Base-by-base conservation (phyloP, 2,113 vertebrate species). In the Tupaia chinensis region DNA sequence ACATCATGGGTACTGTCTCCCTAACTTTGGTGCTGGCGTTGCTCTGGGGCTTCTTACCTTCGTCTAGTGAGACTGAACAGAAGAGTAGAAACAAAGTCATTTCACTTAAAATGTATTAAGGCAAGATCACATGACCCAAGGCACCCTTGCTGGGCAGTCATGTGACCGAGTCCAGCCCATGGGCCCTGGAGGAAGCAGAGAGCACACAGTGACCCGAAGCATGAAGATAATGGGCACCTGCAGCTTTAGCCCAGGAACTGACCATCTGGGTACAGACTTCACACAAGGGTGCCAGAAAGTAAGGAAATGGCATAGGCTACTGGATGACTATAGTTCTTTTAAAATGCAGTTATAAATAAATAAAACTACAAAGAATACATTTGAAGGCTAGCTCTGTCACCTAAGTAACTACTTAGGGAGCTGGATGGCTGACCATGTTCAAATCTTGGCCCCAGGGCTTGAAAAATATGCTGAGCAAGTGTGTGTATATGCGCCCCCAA, bases 61-160 rank as follows among this genome's bases (percentile, higher is more conserved):
- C 27, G 44, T 16, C 82, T 68, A 22, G 20, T 20, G 32, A 76
- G 54, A 78, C 0, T 61, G 79, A 79, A 84, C 58, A 60, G 80
- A 94, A 94, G 29, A 61, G 25, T 53, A 78, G 82, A 82, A 74
- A 34, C 3, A 70, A 91, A 91, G 20, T 27, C 32, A 20, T 80
- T 79, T 44, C n/a, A 20, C 44, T 69, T 58, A 54, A 81, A 95
- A 91, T 61, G 44, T 91, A 79, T 68, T n/a, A 77, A 92, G 73
- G 78, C 54, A 56, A 66, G 60, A 25, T 73, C 54, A n/a, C 61
- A 34, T 32, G 80, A 92, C 58, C 65, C 0, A 0, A 94, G 53
- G 5, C 20, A 88, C 29, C 10, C 17, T 90, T 81, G 44, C 22
- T 53, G 82, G 86, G 23, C 54, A 89, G 74, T 12, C 32, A 25